Evolutionary conservation across 2,113 vertebrate species (phyloP), one percentile per base, ranked within the genome.

Genomic region (Butorides virescens): DNA sequence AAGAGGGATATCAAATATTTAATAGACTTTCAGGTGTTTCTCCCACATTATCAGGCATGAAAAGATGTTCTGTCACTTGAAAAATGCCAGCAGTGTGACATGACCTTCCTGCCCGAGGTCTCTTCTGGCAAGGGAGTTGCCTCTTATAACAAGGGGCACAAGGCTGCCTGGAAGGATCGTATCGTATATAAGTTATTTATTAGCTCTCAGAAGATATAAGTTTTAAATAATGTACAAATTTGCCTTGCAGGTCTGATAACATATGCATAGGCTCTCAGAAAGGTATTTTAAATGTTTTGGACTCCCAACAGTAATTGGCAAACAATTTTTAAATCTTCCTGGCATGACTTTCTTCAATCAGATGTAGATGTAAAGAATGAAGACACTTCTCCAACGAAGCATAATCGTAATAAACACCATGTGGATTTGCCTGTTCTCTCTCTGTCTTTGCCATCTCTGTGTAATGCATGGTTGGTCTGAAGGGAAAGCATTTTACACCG

Each of bases 1-100:
- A 76, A 49, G 39, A 52, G 26, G 27, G 2, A 70, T 20, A 90
- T 88, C 53, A 93, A 93, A 94, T 88, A 90, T 93, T 95, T 11
- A 87, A 47, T 6, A 89, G n/a, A 39, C 15, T 36, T 86, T 82
- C 77, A 75, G 88, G 81, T 82, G 66, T 27, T 90, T 61, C 85
- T 82, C 37, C 66, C 39, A 68, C 72, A 11, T 88, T 80, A 68
- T 44, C 58, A 61, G 85, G 44, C 83, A 92, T 11, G 27, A 79
- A 70, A 88, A 86, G 58, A n/a, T 30, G 13, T 65, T 88, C 34
- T 61, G 49, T 55, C 79, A 47, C 47, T 76, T 56, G 53, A 66
- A 30, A 91, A 91, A 55, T 1, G 10, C 58, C 63, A 17, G 75
- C 55, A 68, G 36, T 46, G 15, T 44, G 83, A 76, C 46, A 26